phyloP scores from a whole-genome alignment of 2,113 vertebrate species.

The Platysternon megacephalum region DNA sequence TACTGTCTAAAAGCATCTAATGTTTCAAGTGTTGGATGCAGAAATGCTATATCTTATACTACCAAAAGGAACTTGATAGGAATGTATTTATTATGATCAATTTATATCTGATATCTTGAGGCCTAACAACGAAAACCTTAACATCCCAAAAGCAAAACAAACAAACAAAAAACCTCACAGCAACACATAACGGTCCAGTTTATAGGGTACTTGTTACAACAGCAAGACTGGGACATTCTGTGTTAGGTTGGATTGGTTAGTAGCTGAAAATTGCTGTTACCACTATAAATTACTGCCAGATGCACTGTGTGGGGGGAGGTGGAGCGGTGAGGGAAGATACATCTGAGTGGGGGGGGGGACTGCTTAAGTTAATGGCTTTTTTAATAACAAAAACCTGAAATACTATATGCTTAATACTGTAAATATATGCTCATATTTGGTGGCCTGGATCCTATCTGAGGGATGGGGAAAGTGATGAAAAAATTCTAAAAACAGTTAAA shows the following conservation, averaged over 20 bases:
- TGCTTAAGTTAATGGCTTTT: not conserved
- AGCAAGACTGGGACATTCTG: not conserved
- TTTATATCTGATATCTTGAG: not conserved
- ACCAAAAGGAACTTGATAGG: not conserved
- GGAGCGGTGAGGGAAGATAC: not conserved
- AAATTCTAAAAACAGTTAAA: not conserved
- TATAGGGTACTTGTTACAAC: not conserved
- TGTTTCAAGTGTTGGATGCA: slow-evolving; percentile 22
- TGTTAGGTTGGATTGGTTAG: not conserved
- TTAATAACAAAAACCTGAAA: not conserved
- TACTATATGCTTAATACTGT: not conserved
- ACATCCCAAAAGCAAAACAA: not conserved
- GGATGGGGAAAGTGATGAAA: not conserved
- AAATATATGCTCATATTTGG: not conserved
- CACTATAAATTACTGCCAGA: not conserved
- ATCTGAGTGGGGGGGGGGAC: not conserved
- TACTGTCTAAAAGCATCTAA: slow-evolving; percentile 43
- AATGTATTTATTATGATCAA: slow-evolving; percentile 2
- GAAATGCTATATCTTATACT: slow-evolving; percentile 1
- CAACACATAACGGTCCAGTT: not conserved
- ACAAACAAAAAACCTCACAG: not conserved
- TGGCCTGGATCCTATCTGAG: not conserved
- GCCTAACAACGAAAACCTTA: not conserved
- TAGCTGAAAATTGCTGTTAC: not conserved
- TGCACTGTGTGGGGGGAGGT: not conserved